These are phyloP conservation scores for Slavum lentiscoides DNA, from an alignment of 2,888 invertebrate species.

Conservation along the genomic window DNA sequence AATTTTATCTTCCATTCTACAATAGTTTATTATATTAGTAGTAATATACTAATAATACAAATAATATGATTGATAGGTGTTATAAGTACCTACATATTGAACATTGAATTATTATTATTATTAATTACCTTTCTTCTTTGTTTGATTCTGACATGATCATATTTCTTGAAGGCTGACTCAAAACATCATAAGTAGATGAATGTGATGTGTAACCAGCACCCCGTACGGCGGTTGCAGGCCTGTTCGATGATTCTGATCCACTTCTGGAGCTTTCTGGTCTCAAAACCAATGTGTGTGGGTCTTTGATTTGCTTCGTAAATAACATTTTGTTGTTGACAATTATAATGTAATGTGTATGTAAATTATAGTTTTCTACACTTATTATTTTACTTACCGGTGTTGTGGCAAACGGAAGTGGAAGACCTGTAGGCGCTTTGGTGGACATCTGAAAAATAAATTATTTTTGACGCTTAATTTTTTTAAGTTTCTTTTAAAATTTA, in stretches of 20 bases:
- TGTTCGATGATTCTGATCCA: slow-evolving; percentile 44
- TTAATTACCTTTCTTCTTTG: slow-evolving; percentile 44
- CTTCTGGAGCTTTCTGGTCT: slow-evolving; percentile 46
- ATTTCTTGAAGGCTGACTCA: slow-evolving; percentile 66
- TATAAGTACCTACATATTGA: neutral
- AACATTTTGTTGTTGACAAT: neutral
- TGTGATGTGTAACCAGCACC: slow-evolving; percentile 93
- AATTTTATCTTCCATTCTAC: slow-evolving; percentile 88
- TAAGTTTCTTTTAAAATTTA: neutral
- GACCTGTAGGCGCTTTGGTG: slow-evolving; percentile 38
- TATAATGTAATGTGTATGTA: neutral
- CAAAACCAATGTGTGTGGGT: slow-evolving; percentile 27
- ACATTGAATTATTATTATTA: too few relatives aligned
- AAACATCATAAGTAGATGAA: slow-evolving; percentile 69
- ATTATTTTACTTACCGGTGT: slow-evolving; percentile 35
- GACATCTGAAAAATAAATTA: slow-evolving; percentile 24
- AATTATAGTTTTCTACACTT: neutral
- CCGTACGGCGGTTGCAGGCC: slow-evolving; percentile 96
- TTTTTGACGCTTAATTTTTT: neutral
- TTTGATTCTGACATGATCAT: slow-evolving; percentile 48
- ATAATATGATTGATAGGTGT: neutral
- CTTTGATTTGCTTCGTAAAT: slow-evolving; percentile 40
- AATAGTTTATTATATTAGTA: slow-evolving; percentile 55
- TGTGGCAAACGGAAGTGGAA: slow-evolving; percentile 44
- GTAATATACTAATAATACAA: neutral